A percentile compares a stretch with the other conserved stretches of the same genome.
Evolutionary conservation across 2,113 vertebrate species (phyloP).

Genomic region (Apaloderma vittatum): DNA sequence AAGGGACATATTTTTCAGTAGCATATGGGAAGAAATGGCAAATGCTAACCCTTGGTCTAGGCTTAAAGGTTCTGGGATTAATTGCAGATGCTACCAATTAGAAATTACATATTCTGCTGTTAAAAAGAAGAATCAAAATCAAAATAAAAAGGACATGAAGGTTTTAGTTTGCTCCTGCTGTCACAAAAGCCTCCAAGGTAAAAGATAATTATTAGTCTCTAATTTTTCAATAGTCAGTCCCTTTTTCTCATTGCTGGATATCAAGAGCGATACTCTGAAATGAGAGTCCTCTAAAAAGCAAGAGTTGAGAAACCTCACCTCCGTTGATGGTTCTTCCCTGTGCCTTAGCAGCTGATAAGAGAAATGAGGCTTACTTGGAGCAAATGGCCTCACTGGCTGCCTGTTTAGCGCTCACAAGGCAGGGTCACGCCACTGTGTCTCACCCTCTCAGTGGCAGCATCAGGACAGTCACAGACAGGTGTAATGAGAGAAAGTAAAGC

Average conservation of each 20-base stretch:
- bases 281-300: background rate
- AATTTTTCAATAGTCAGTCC: background rate
- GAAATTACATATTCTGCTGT: background rate
- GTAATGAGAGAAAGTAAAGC: background rate
- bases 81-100: background rate
- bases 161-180: background rate
- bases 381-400: background rate
- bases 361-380: background rate
- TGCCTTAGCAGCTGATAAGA: background rate
- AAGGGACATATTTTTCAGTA: background rate
- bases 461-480: background rate
- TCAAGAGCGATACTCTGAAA: background rate
- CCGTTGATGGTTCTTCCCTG: accelerated
- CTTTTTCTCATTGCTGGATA: background rate
- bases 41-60: background rate
- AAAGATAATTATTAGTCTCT: background rate
- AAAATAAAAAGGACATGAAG: background rate
- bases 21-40: background rate
- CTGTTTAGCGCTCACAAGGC: background rate
- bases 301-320: background rate
- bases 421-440: background rate
- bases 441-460: background rate
- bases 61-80: background rate
- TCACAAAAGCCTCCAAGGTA: background rate
- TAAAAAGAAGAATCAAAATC: background rate